Evolutionary conservation across 2,113 vertebrate species (phyloP).

Genomic region (Odobenus rosmarus): DNA sequence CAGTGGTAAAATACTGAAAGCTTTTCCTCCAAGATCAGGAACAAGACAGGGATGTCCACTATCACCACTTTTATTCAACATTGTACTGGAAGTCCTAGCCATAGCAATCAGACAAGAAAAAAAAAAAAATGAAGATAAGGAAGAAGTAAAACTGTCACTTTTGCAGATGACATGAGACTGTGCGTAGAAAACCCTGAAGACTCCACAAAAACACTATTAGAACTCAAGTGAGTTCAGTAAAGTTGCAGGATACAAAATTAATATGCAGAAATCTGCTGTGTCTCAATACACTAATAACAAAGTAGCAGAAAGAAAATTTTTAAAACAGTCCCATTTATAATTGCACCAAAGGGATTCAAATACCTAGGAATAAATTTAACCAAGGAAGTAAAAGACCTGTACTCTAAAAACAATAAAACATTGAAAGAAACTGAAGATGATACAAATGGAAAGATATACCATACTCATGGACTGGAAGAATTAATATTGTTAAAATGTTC

Average conservation of each 20-base stretch:
- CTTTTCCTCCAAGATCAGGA: neutral
- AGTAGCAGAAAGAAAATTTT: neutral
- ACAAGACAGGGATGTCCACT: neutral
- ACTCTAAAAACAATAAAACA: neutral
- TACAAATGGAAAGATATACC: neutral
- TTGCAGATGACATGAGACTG: neutral
- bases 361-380: neutral
- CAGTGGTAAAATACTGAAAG: neutral
- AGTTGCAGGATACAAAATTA: neutral
- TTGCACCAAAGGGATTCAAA: neutral
- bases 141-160: neutral
- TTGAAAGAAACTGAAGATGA: neutral
- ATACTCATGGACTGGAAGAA: neutral
- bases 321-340: neutral
- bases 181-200: neutral
- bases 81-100: neutral
- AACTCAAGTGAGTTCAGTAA: neutral
- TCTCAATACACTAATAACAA: neutral
- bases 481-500: neutral
- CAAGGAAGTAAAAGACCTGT: neutral
- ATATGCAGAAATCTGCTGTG: neutral
- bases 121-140: neutral
- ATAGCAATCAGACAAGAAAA: neutral
- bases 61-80: neutral
- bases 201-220: neutral